Conservation (phyloP, 1,140 invertebrate genomes). For the Panagrolaimus sp. region DNA sequence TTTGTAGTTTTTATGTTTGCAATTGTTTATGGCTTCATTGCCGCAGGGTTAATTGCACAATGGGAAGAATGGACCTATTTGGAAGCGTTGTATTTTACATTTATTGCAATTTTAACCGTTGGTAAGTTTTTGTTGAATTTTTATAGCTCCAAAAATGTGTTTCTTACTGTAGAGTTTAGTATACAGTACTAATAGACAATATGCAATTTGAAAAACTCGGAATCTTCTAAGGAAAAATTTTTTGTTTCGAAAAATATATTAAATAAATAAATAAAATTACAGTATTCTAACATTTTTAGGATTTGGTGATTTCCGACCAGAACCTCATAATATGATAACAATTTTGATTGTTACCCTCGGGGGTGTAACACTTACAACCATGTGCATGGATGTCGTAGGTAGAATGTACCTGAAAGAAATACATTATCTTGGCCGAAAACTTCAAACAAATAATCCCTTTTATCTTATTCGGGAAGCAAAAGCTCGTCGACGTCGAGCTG, state of each 20-base stretch:
- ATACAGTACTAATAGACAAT: too few species aligned
- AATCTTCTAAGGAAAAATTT: too few species aligned
- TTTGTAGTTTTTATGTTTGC: conserved; percentile 55
- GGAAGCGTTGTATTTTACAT: conserved; percentile 56
- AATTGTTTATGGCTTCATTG: conserved; percentile 54
- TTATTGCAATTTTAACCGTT: conserved; percentile 57
- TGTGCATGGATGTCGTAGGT: conserved; percentile 59
- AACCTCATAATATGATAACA: conserved; percentile 41
- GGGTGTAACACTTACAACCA: conserved; percentile 57
- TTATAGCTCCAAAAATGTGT: too few species aligned
- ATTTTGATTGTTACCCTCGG: conserved; percentile 44
- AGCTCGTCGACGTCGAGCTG: conserved; percentile 48
- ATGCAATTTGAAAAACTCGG: too few species aligned
- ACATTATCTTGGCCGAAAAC: conserved; percentile 56
- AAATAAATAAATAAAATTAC: background rate
- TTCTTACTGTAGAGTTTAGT: too few species aligned
- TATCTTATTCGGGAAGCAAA: conserved; percentile 57
- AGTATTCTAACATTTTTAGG: conserved; percentile 37
- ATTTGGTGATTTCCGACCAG: conserved; percentile 55
- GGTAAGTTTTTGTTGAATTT: too few species aligned
- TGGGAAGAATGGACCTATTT: conserved; percentile 53
- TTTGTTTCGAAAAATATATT: background rate
- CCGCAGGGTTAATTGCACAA: conserved; percentile 46
- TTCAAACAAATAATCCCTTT: conserved; percentile 58
- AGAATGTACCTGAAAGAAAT: conserved; percentile 59